phyloP scores from a whole-genome alignment of 1,140 invertebrate species.

The Anagrus nilaparvatae region DNA sequence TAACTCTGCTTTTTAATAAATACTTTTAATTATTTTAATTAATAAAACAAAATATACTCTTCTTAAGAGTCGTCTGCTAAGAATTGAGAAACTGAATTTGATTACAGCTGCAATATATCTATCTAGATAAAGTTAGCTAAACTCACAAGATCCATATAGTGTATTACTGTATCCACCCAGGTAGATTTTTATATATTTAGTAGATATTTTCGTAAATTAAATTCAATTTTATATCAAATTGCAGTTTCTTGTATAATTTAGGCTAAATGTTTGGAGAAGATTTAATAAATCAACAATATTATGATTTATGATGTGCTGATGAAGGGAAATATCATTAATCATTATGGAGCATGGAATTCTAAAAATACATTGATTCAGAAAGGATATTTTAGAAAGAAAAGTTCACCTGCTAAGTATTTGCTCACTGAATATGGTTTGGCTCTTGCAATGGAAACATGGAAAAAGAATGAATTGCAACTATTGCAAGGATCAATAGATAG shows the following conservation, averaged over 20 bases:
- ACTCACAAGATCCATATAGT: constrained; percentile 27
- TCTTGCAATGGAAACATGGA: too few species aligned
- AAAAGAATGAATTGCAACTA: too few species aligned
- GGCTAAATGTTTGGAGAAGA: constrained; percentile 49
- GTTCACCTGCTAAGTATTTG: constrained; percentile 14
- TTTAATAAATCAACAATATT: constrained; percentile 45
- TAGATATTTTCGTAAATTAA: too few species aligned
- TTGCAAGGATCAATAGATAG: too few species aligned
- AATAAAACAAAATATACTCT: too few species aligned
- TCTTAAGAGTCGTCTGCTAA: too few species aligned
- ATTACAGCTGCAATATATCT: too few species aligned
- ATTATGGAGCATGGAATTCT: constrained; percentile 60
- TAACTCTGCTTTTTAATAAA: too few species aligned
- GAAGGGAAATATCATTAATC: constrained; percentile 43
- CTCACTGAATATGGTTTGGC: constrained; percentile 39
- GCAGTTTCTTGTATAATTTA: constrained; percentile 10
- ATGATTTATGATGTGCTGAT: constrained; percentile 53
- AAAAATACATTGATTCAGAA: constrained; percentile 55
- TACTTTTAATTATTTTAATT: too few species aligned
- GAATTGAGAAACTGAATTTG: too few species aligned
- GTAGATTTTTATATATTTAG: constrained; percentile 14
- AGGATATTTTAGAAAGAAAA: constrained; percentile 45
- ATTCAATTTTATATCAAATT: too few species aligned
- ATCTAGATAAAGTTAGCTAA: too few species aligned
- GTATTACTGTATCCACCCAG: constrained; percentile 32